Conservation (phyloP, 1,140 invertebrate genomes). For the Epicauta chinensis region DNA sequence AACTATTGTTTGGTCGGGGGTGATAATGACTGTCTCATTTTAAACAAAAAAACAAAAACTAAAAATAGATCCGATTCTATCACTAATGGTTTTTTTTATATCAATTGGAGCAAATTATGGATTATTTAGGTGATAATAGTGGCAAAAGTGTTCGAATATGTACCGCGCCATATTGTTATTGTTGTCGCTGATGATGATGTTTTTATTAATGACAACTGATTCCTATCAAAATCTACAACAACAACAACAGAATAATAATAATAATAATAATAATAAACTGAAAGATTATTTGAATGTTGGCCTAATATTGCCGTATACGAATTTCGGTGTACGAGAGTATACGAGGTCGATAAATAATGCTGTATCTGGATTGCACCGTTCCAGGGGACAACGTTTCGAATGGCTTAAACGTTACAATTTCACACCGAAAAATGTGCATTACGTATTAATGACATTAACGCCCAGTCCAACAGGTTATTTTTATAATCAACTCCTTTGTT, state of each 20-base stretch:
- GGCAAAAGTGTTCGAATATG: constrained; percentile 5
- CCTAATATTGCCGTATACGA: constrained; percentile 59
- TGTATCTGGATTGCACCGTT: constrained; percentile 53
- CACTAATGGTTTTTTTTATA: constrained; percentile 8
- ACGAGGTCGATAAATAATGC: constrained; percentile 59
- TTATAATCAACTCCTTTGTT: neutral
- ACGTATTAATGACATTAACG: constrained; percentile 61
- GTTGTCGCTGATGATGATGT: constrained; percentile 4
- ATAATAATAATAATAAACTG: constrained; percentile 10
- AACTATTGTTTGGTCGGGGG: constrained; percentile 9
- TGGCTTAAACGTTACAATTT: constrained; percentile 60
- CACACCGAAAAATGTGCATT: constrained; percentile 53
- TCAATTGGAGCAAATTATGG: constrained; percentile 3
- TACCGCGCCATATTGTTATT: constrained; percentile 14
- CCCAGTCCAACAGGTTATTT: constrained; percentile 68
- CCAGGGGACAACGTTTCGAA: constrained; percentile 48
- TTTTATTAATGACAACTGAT: constrained; percentile 16
- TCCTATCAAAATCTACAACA: constrained; percentile 15
- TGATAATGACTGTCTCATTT: constrained; percentile 3
- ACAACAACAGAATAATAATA: constrained; percentile 12
- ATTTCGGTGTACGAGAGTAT: constrained; percentile 60
- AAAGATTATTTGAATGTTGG: constrained; percentile 46
- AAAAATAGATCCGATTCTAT: too few species aligned
- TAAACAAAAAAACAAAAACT: neutral
- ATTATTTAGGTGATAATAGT: neutral